phyloP scores from a whole-genome alignment of 2,113 vertebrate genomes.

The Microcebus tavaratra region DNA sequence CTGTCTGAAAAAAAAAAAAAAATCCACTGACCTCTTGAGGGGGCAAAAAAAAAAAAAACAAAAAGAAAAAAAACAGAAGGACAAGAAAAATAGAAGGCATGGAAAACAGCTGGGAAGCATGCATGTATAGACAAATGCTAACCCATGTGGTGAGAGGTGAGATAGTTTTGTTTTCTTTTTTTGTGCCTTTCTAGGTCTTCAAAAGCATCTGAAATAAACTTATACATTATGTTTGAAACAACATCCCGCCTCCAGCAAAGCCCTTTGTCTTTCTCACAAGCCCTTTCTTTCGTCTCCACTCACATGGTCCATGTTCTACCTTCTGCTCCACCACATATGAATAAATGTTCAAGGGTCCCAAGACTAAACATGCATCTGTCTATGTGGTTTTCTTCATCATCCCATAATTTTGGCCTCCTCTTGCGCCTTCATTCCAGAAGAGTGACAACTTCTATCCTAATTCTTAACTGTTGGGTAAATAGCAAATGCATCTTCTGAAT shows the following conservation, averaged over 20 bases:
- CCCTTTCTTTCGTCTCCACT: background rate
- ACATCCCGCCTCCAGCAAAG: background rate
- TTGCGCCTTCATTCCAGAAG: background rate
- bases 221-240: background rate
- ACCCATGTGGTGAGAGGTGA: background rate
- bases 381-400: background rate
- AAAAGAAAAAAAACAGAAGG: too few species aligned
- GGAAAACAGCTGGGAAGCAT: too few species aligned
- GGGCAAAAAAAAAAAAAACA: too few species aligned
- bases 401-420: background rate
- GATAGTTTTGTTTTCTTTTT: background rate
- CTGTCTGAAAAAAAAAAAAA: background rate
- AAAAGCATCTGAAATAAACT: background rate
- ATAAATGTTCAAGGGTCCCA: background rate
- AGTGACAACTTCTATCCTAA: background rate
- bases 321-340: background rate
- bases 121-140: background rate
- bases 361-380: background rate
- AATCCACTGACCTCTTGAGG: too few species aligned
- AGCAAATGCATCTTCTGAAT: background rate
- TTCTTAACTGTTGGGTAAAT: background rate
- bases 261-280: background rate
- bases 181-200: background rate
- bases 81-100: too few species aligned
- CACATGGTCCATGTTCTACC: fast-evolving